These are phyloP conservation scores for Cotesia congregata DNA, from an alignment of 2,888 invertebrate genomes.

Conservation along the genomic window DNA sequence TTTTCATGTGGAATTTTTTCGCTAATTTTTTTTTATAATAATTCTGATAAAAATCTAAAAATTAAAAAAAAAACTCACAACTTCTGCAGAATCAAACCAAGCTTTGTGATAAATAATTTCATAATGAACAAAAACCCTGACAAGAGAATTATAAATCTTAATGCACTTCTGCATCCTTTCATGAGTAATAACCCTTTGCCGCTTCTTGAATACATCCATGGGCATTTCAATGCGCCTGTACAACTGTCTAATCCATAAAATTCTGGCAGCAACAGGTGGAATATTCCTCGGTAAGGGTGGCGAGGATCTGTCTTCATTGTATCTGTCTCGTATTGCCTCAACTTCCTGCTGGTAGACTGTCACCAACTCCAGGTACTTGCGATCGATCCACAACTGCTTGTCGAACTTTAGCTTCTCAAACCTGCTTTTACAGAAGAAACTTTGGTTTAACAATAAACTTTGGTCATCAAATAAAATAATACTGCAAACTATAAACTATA, in stretches of 20 bases:
- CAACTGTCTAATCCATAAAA: constrained; percentile 87
- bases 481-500: neutral
- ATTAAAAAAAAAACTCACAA: constrained; percentile 71
- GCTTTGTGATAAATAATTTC: constrained; percentile 87
- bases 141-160: constrained; percentile 84
- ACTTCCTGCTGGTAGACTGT: constrained; percentile 79
- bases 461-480: neutral
- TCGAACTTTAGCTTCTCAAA: constrained; percentile 82
- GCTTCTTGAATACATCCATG: constrained; percentile 76
- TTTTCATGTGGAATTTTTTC: too few relatives aligned
- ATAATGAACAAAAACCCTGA: constrained; percentile 85
- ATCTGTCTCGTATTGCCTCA: constrained; percentile 79
- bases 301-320: constrained; percentile 82
- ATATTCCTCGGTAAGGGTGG: constrained; percentile 82
- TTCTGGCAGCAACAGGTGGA: constrained; percentile 85
- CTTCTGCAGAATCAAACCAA: constrained; percentile 83
- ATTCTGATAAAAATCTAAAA: neutral
- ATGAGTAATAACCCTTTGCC: constrained; percentile 72
- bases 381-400: constrained; percentile 78
- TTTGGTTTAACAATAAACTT: neutral
- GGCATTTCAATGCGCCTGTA: constrained; percentile 81
- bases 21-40: too few relatives aligned
- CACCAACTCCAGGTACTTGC: constrained; percentile 81
- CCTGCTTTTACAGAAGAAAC: constrained; percentile 65
- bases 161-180: constrained; percentile 82